Conservation (phyloP, 1,140 invertebrate genomes). For the Druon quercuslanigerum region DNA sequence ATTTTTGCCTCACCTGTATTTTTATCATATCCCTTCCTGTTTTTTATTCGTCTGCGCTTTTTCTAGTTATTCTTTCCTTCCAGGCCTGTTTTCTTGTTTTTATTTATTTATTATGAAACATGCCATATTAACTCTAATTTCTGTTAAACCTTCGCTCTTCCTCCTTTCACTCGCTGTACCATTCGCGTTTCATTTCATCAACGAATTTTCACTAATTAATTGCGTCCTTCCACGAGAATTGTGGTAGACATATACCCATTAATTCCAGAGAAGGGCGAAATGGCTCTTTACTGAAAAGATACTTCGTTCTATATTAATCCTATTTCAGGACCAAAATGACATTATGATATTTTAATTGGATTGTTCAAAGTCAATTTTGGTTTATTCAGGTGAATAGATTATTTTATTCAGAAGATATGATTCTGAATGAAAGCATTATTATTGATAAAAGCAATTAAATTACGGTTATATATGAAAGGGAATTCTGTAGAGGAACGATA, state of each 20-base stretch:
- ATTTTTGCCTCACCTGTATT: background rate
- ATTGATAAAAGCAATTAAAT: background rate
- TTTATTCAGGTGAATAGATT: background rate
- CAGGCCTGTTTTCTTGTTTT: background rate
- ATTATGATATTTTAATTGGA: background rate
- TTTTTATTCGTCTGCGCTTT: background rate
- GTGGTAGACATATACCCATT: background rate
- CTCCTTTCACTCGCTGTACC: background rate
- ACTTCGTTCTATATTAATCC: background rate
- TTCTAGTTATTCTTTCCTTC: background rate
- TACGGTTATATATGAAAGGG: background rate
- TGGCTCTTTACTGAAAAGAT: background rate
- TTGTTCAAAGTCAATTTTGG: background rate
- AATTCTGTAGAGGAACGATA: background rate
- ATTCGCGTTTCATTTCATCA: background rate
- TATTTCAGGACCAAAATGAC: background rate
- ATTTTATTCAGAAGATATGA: background rate
- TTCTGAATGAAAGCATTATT: too few species aligned
- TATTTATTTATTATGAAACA: background rate
- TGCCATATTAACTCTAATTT: background rate
- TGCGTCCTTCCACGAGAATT: background rate
- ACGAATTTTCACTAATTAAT: constrained; percentile 1
- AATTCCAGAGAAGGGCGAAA: background rate
- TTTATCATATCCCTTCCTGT: background rate
- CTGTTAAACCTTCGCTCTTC: background rate